phyloP scores from a whole-genome alignment of 2,888 invertebrate genomes.

The Eubasilissa splendida region DNA sequence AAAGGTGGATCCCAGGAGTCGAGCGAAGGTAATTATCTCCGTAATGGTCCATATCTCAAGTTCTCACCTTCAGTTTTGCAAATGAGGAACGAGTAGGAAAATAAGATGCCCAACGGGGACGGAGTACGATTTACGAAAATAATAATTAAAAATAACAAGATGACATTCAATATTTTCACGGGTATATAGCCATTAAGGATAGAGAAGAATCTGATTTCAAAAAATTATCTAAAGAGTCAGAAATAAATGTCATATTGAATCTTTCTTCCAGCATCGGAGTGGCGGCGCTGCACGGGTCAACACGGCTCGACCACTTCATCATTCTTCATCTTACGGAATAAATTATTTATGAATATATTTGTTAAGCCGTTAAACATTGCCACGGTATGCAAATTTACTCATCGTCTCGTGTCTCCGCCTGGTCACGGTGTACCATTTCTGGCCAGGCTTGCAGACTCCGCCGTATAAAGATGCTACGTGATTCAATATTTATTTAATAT shows the following conservation, averaged over 20 bases:
- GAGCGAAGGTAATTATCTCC: slow-evolving; percentile 25
- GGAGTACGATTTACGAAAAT: no score
- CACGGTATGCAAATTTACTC: slow-evolving; percentile 2
- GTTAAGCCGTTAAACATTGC: background rate
- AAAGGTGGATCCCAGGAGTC: background rate
- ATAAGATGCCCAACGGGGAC: background rate
- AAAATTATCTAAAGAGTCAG: no score
- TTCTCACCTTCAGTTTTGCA: slow-evolving; percentile 34
- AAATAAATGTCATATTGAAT: no score
- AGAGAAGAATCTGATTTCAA: no score
- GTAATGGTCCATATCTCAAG: slow-evolving; percentile 14
- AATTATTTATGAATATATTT: slow-evolving; percentile 20
- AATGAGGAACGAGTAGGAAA: slow-evolving; percentile 15
- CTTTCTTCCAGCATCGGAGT: no score
- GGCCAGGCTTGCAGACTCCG: background rate
- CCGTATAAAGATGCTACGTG: background rate
- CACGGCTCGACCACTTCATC: slow-evolving; percentile 19
- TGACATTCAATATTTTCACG: no score
- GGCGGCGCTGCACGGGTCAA: slow-evolving; percentile 24
- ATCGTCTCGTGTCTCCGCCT: slow-evolving; percentile 4
- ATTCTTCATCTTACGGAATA: background rate
- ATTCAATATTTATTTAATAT: background rate
- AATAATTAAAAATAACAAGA: no score
- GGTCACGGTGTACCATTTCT: slow-evolving; percentile 5
- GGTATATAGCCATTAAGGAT: no score